Conservation (phyloP, 2,888 invertebrate species). For the Drosophila macrospina region DNA sequence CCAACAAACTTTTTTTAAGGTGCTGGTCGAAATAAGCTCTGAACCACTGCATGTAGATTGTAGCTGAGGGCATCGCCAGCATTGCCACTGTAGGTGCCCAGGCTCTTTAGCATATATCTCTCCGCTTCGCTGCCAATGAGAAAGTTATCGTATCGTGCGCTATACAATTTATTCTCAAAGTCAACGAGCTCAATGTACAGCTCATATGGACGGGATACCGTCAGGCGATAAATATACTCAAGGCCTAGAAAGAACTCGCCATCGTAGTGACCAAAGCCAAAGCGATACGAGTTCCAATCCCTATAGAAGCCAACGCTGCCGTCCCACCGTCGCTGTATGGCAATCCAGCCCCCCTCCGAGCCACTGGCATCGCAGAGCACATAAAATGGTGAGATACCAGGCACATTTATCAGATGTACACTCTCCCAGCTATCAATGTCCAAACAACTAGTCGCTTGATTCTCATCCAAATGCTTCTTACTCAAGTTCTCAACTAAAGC, state of each 20-base stretch:
- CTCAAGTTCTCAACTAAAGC: constrained; percentile 12
- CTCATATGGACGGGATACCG: constrained; percentile 49
- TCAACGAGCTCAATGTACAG: constrained; percentile 43
- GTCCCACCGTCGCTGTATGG: constrained; percentile 47
- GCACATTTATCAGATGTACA: constrained; percentile 30
- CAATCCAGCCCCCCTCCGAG: constrained; percentile 38
- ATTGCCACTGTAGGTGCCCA: constrained; percentile 40
- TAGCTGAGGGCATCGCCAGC: constrained; percentile 53
- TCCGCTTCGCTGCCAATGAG: constrained; percentile 46
- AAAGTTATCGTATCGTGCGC: constrained; percentile 45
- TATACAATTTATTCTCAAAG: constrained; percentile 14
- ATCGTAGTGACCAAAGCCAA: constrained; percentile 44
- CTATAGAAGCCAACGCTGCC: constrained; percentile 42
- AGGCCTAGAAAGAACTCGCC: constrained; percentile 56
- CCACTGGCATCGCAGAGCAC: constrained; percentile 38
- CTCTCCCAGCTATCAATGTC: neutral
- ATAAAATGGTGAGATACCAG: constrained; percentile 26
- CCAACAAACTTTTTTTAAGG: too few species aligned
- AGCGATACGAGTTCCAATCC: constrained; percentile 51
- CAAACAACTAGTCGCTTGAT: constrained; percentile 15
- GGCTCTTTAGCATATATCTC: constrained; percentile 37
- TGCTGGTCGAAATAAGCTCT: too few species aligned
- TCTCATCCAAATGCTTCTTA: neutral
- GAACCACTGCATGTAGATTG: too few species aligned
- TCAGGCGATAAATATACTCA: constrained; percentile 41